These are phyloP conservation scores for Petrolisthes manimaculis DNA, from an alignment of 2,888 invertebrate species.

Conservation along the genomic window DNA sequence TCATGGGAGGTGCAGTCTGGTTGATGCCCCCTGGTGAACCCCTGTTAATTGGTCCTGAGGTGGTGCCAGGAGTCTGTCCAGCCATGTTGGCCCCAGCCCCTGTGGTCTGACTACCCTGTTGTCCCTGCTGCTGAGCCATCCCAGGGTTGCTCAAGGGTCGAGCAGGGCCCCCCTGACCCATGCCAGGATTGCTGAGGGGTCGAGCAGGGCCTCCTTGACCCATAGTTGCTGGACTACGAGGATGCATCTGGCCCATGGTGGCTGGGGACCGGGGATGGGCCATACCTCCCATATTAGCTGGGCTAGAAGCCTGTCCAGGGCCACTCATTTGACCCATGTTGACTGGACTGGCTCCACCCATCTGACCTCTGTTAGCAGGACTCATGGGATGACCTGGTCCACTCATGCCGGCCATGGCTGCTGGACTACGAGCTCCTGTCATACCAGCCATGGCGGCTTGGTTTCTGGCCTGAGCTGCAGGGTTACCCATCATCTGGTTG, in stretches of 20 bases:
- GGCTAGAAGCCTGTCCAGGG: conserved; percentile 55
- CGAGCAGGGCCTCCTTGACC: conserved; percentile 57
- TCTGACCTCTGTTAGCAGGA: conserved; percentile 55
- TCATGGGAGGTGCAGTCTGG: conserved; percentile 12
- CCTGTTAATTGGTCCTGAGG: conserved; percentile 43
- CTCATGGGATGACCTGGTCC: conserved; percentile 59
- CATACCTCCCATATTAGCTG: conserved; percentile 57
- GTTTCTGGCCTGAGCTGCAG: conserved; percentile 49
- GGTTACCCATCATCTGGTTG: conserved; percentile 54
- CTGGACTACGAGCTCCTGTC: conserved; percentile 59
- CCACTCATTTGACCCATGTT: conserved; percentile 62
- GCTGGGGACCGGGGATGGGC: conserved; percentile 61
- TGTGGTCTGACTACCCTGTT: conserved; percentile 39
- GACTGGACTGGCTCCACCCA: conserved; percentile 58
- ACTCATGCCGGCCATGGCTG: conserved; percentile 54
- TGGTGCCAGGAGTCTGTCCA: conserved; percentile 39
- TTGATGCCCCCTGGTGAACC: conserved; percentile 32
- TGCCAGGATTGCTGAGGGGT: conserved; percentile 60
- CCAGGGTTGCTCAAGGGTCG: conserved; percentile 58
- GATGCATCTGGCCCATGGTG: conserved; percentile 61
- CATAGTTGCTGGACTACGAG: conserved; percentile 63
- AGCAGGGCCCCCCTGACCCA: conserved; percentile 55
- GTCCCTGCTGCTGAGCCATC: conserved; percentile 55
- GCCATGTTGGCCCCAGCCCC: conserved; percentile 27
- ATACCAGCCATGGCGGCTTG: conserved; percentile 54